Percentiles rank a stretch among this genome's conserved stretches.
Conservation (phyloP, 53 echinoderm and acorn worm species). For the Patiria pectinifera region DNA sequence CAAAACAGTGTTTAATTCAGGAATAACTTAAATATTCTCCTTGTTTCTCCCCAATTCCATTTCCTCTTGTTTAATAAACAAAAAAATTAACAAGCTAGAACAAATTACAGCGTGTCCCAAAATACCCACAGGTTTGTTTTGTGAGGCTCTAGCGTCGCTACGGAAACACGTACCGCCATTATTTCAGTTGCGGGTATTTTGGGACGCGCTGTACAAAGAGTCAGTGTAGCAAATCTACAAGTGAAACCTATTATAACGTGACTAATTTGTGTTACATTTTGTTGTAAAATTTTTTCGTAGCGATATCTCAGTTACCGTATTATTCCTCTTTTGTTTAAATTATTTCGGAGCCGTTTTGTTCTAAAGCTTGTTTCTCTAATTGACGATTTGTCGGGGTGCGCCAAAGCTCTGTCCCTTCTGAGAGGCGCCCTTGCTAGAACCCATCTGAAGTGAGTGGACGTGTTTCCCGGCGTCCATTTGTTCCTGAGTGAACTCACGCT, state of each 20-base stretch:
- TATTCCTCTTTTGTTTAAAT: too few relatives aligned
- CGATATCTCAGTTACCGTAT: too few relatives aligned
- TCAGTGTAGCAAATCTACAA: background rate
- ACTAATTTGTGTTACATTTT: background rate
- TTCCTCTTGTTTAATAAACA: background rate
- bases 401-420: conserved; percentile 92
- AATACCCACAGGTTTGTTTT: too few relatives aligned
- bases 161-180: too few relatives aligned
- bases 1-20: background rate
- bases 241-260: background rate
- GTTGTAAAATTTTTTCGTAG: too few relatives aligned
- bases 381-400: conserved; percentile 82
- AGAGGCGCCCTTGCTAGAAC: conserved; percentile 92
- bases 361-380: background rate
- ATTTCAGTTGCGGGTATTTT: too few relatives aligned
- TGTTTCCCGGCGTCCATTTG: conserved; percentile 95
- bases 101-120: background rate
- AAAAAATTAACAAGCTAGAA: background rate
- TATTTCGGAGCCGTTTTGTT: too few relatives aligned
- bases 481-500: conserved; percentile 88
- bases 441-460: conserved; percentile 88
- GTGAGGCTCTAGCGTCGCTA: too few relatives aligned
- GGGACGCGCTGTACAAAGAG: background rate
- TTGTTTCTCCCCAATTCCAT: background rate
- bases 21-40: background rate